Evolutionary conservation across 2,113 vertebrate genomes (phyloP), one percentile per base, ranked within the genome.

Genomic region (Leptobrachium leishanense): DNA sequence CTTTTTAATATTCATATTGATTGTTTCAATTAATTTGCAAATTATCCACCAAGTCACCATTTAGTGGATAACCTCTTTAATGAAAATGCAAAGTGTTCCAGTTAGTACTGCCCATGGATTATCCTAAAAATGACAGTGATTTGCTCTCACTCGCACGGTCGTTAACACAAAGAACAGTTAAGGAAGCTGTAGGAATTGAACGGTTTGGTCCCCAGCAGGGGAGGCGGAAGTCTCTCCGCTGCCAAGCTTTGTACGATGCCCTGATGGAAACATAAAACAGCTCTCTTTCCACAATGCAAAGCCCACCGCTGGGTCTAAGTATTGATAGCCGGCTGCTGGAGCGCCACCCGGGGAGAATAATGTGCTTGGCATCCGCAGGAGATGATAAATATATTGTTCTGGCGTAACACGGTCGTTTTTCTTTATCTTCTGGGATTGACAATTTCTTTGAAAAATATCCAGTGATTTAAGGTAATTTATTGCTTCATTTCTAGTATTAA

Each of bases 81-180:
- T 31, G 20, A 31, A 31, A 31, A 31, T 31, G 20, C 20, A 31
- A 31, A 31, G 20, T 31, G 20, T 31, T 31, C 20, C 20, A 31
- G 20, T 31, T 31, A 31, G 20, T 31, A 31, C 68, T 67, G 11
- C 40, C 41, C 0, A 13, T 71, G 3, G 53, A 43, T 77, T 59
- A 77, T 77, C 69, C n/a, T 43, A 62, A 39, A 59, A 40, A 69
- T 5, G 59, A 15, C 44, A 39, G 41, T 78, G 84, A 83, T 84
- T 63, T 83, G 74, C 78, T 6, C 40, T 77, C 77, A 68, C 41
- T 0, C 75, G 79, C 69, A 54, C 8, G 57, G 74, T 75, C 82
- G 86, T 83, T 85, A 71, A 81, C 72, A 81, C n/a, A 62, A 74
- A 83, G 80, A 83, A 86, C 77, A 76, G 86, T 65, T 71, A 79